Evolutionary conservation across 2,113 vertebrate genomes (phyloP).

Genomic region (Actenoides hombroni): DNA sequence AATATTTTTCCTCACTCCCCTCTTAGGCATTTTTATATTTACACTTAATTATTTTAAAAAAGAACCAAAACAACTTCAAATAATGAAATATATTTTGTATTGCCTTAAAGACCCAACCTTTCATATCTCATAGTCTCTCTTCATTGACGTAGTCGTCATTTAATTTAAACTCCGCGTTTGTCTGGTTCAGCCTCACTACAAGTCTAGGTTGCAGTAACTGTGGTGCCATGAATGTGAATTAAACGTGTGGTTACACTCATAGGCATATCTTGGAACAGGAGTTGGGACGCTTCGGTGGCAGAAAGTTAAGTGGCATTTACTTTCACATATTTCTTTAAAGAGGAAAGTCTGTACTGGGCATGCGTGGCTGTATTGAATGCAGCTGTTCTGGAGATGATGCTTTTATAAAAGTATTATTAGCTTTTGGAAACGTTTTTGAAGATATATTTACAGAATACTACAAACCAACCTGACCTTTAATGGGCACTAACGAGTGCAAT

Average conservation of each 20-base stretch:
- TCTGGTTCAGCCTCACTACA: constrained; percentile 62
- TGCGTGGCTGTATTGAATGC: constrained; percentile 45
- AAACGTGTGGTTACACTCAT: constrained; percentile 21
- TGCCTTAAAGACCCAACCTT: constrained; percentile 77
- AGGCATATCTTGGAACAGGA: constrained; percentile 50
- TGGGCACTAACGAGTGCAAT: constrained; percentile 65
- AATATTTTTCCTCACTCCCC: constrained; percentile 75
- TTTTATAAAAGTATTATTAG: constrained; percentile 62
- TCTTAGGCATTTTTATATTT: constrained; percentile 72
- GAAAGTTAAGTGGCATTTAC: constrained; percentile 60
- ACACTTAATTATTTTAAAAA: constrained; percentile 55
- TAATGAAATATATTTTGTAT: constrained; percentile 71
- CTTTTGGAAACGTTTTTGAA: constrained; percentile 67
- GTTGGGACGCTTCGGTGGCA: constrained; percentile 50
- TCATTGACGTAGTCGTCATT: constrained; percentile 46
- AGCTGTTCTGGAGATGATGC: constrained; percentile 65
- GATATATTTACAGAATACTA: constrained; percentile 51
- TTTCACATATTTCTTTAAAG: constrained; percentile 42
- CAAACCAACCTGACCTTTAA: constrained; percentile 72
- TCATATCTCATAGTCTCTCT: constrained; percentile 60
- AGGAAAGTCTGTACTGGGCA: constrained; percentile 32
- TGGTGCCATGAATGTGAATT: constrained; percentile 17
- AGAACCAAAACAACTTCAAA: constrained; percentile 47
- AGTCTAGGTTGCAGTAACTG: constrained; percentile 52
- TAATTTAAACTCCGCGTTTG: constrained; percentile 53